A percentile compares a stretch with the other conserved stretches of the same genome.
Conservation (phyloP, 2,797 vertebrate genomes). For the Streptopelia turtur region DNA sequence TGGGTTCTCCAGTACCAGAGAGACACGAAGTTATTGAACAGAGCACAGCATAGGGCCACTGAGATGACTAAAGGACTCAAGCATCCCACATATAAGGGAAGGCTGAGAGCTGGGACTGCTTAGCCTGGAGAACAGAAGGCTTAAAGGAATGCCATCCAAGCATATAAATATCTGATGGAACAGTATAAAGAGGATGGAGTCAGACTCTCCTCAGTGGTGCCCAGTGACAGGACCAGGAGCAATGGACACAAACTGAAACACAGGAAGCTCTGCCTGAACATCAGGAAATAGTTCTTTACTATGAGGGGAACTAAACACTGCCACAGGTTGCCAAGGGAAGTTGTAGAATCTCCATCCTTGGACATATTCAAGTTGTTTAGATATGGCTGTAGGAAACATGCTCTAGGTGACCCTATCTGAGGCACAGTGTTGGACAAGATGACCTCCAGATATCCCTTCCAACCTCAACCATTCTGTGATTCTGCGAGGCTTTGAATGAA, state of each 20-base stretch:
- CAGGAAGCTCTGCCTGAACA: not conserved
- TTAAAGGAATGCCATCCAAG: not conserved
- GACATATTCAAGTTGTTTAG: not conserved
- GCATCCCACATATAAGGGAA: not conserved
- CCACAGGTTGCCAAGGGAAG: fast-evolving
- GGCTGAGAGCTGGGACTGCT: not conserved
- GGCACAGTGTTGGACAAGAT: fast-evolving
- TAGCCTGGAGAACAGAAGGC: not conserved
- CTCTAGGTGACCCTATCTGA: not conserved
- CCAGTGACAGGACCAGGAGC: not conserved
- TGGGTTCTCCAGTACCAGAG: not conserved
- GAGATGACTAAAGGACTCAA: not conserved
- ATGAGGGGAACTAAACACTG: not conserved
- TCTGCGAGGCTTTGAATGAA: not conserved
- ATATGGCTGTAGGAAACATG: not conserved
- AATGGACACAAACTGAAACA: not conserved
- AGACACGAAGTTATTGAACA: not conserved
- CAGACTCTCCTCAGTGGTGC: not conserved
- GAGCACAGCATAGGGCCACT: not conserved
- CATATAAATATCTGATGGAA: not conserved
- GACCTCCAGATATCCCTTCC: not conserved
- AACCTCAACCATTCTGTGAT: not conserved
- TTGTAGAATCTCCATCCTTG: not conserved
- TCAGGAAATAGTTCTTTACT: not conserved
- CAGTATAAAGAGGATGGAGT: not conserved